Evolutionary conservation across 2,113 vertebrate genomes (phyloP), one percentile per base, ranked within the genome.

Genomic region (Datnioides undecimradiatus): DNA sequence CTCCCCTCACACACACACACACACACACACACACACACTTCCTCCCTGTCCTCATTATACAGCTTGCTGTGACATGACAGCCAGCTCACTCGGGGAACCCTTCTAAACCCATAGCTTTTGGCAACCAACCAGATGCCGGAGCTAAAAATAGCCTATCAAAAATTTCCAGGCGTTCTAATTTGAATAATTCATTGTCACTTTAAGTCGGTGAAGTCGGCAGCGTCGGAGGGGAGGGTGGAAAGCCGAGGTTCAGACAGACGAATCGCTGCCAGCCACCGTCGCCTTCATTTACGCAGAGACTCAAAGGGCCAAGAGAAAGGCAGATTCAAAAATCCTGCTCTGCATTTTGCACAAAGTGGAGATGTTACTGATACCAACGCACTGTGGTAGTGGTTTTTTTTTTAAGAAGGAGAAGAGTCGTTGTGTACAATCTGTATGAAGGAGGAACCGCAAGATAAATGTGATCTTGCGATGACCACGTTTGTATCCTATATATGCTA

Each of bases 71-170:
- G 90, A 88, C 82, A 88, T 77, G 89, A 91, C 81, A 86, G 85
- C 80, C 78, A 62, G 82, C 85, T 89, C 88, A 57, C 83, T 82
- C 52, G 81, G 83, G 88, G 80, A 88, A 83, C 73, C 81, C 80
- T 76, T 79, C 88, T 82, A 85, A 92, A 87, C 73, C 73, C 85
- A 52, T 69, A 72, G 88, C 86, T 90, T 87, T 79, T 89, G 91
- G 88, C 83, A 88, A 75, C 49, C 84, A 79, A 81, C 86, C 86
- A 84, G 40, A 78, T 49, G 79, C 79, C 2, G 13, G 27, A 16
- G 73, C 87, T 93, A 88, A 90, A 89, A 92, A 92, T 92, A 92
- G 85, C 73, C 72, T 69, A 88, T 90, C 86, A 80, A 86, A 92
- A 68, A 71, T 73, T 88, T 86, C 57, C 83, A 88, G 83, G 71